Evolutionary conservation across 2,797 vertebrate genomes (phyloP), one percentile per base, ranked within the genome.

Genomic region (Myripristis jacobus): DNA sequence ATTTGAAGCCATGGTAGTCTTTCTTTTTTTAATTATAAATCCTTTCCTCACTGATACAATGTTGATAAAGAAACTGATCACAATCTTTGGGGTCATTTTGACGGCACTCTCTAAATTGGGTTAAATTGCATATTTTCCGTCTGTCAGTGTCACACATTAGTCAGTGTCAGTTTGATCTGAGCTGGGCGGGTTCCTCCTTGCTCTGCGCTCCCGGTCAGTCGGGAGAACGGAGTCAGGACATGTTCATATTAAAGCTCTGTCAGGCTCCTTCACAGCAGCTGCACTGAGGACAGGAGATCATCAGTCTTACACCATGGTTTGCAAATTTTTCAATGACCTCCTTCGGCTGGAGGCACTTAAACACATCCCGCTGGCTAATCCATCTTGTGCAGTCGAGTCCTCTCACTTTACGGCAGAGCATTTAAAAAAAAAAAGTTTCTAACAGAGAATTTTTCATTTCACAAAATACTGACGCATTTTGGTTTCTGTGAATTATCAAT

Each of bases 181-280:
- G 54, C 5, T 18, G 31, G 53, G 3, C 57, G 27, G n/a, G 0
- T 60, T 15, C 13, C 43, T 27, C 15, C 2, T 21, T 15, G 36
- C 18, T 44, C 66, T 69, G 18, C 18, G 58, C 62, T 65, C 44
- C 53, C 29, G 72, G 65, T 60, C 53, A 70, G 6, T 69, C 66
- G 70, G 68, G 64, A 68, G 43, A 82, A 83, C 73, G 78, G 48
- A 76, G 79, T 52, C 58, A 34, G 73, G 61, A 51, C 41, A 56
- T 82, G 75, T 81, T 77, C 79, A 87, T 87, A 78, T 88, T 83
- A 80, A 84, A 80, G 79, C 69, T 78, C 77, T 78, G 79, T 84
- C 76, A 87, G 64, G 77, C 62, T 57, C 41, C 69, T 86, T 83
- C 84, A 81, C 80, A 85, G 81, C 75, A 78, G 36, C 84, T 90